Evolutionary conservation across 2,113 vertebrate species (phyloP).

Genomic region (Oncorhynchus kisutch): DNA sequence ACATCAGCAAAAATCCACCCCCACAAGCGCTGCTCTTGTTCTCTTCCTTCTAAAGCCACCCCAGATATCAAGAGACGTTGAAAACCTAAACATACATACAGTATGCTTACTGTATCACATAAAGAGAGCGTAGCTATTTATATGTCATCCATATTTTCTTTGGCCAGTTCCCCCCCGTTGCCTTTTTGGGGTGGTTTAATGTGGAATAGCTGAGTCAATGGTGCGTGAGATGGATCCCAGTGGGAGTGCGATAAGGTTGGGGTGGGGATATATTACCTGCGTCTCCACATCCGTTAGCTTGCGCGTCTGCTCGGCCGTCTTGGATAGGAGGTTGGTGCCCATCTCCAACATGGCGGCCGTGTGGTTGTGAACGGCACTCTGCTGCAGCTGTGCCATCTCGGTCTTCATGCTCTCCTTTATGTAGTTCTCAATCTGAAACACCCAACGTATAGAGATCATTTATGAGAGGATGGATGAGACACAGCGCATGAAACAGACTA

Average conservation of each 20-base stretch:
- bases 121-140: constrained; percentile 28
- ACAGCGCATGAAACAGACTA: constrained; percentile 17
- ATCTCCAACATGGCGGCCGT: constrained; percentile 97
- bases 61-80: constrained; percentile 24
- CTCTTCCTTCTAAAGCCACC: constrained; percentile 32
- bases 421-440: constrained; percentile 90
- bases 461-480: constrained; percentile 2
- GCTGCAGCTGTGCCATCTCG: constrained; percentile 94
- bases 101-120: constrained; percentile 10
- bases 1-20: constrained; percentile 40
- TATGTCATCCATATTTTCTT: constrained; percentile 42
- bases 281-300: constrained; percentile 98
- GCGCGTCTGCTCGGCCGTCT: constrained; percentile 94
- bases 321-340: constrained; percentile 94
- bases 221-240: constrained; percentile 14
- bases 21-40: constrained; percentile 34
- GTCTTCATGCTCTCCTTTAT: constrained; percentile 97
- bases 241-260: neutral
- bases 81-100: constrained; percentile 15
- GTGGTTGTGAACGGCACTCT: constrained; percentile 95
- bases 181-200: constrained; percentile 21
- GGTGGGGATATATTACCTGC: constrained; percentile 76
- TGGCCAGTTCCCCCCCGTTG: constrained; percentile 33
- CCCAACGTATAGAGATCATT: neutral
- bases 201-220: constrained; percentile 35